Conservation (phyloP, 2,113 vertebrate genomes). For the Opisthocomus hoazin region DNA sequence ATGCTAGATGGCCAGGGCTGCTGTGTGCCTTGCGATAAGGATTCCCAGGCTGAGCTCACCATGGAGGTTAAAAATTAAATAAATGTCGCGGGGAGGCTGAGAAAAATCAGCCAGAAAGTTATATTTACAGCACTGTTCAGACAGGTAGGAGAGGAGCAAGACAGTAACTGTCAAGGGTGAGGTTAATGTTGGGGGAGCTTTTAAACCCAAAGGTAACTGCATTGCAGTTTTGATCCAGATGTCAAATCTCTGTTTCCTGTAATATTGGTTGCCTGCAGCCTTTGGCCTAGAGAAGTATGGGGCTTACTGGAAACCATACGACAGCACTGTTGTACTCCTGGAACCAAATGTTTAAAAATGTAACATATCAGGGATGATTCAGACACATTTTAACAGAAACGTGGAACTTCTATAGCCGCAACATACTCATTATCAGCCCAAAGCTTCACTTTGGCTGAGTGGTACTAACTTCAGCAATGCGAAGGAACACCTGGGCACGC, state of each 20-base stretch:
- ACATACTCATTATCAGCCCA: not conserved
- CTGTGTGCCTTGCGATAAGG: not conserved
- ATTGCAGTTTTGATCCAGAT: slow-evolving; percentile 36
- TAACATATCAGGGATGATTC: not conserved
- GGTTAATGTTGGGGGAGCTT: not conserved
- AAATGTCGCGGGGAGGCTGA: not conserved
- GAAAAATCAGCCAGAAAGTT: not conserved
- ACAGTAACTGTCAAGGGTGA: not conserved
- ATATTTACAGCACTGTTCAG: not conserved
- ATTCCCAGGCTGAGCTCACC: not conserved
- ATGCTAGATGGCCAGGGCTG: not conserved
- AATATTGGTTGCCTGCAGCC: slow-evolving; percentile 16
- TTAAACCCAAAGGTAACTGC: not conserved
- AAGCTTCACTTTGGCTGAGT: not conserved
- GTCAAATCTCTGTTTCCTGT: slow-evolving; percentile 42
- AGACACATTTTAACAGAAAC: not conserved
- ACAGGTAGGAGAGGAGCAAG: not conserved
- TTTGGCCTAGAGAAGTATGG: not conserved
- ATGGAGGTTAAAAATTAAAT: not conserved
- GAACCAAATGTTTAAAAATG: slow-evolving; percentile 4
- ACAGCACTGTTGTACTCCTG: slow-evolving; percentile 19
- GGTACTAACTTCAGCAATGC: not conserved
- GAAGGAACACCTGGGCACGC: not conserved
- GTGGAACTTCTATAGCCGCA: not conserved
- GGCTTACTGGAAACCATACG: slow-evolving; percentile 49